Evolutionary conservation across 1,140 invertebrate species (phyloP).

Genomic region (Pomacea maculata): DNA sequence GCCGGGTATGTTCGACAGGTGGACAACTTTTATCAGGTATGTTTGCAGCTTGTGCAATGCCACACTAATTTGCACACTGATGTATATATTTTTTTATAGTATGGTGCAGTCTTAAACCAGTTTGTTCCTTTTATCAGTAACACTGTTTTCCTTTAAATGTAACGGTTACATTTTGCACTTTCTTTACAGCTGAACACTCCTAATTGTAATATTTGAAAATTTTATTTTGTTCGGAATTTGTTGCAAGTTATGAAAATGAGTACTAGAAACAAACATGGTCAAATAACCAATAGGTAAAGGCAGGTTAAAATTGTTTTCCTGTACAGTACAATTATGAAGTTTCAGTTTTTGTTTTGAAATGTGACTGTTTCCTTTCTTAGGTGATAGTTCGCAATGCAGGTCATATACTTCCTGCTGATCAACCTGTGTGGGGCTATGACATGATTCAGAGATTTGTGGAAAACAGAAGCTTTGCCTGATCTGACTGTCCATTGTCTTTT

Average conservation of each 20-base stretch:
- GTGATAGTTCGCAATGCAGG: slow-evolving; percentile 71
- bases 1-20: slow-evolving; percentile 82
- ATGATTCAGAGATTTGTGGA: slow-evolving; percentile 80
- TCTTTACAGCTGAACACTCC: too few species aligned
- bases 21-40: slow-evolving; percentile 80
- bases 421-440: slow-evolving; percentile 80
- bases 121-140: not conserved
- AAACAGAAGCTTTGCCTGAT: slow-evolving; percentile 28
- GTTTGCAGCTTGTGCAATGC: not conserved
- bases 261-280: not conserved
- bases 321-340: not conserved
- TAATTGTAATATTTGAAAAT: too few species aligned
- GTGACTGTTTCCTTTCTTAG: slow-evolving; percentile 28
- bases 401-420: slow-evolving; percentile 84
- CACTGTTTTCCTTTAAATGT: not conserved
- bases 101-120: too few species aligned
- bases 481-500: too few species aligned
- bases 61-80: not conserved
- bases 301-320: not conserved
- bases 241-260: too few species aligned
- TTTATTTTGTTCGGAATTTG: too few species aligned
- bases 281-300: not conserved
- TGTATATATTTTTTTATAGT: not conserved
- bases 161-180: too few species aligned
- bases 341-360: too few species aligned